Base-by-base conservation (phyloP, 2,888 invertebrate genomes). In the Phlogophora meticulosa region DNA sequence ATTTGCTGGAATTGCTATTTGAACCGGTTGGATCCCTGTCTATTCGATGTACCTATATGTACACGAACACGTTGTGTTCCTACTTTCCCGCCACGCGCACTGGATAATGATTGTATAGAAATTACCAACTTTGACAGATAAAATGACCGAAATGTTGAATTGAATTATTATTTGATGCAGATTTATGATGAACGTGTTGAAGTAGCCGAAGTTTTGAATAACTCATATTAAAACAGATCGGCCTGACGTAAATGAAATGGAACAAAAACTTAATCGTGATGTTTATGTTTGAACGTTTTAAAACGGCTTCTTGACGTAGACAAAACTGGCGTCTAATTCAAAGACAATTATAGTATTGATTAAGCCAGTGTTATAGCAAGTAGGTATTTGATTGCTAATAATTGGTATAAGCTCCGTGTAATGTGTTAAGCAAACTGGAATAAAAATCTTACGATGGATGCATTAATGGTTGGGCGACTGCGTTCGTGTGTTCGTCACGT, bases 1-100 rank as follows among this genome's bases (percentile, higher is more conserved):
- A 92, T 92, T 90, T 87, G 85, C 87, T 84, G 85, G 86, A 85
- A 87, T 89, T 85, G 90, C 88, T 87, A 88, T 90, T 86, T 86
- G 85, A 92, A 93, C 92, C 92, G 92, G 92, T 92, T 88, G 78
- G 68, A 73, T 82, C 75, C 82, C 75, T 74, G 84, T 87, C 85
- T 87, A 85, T 87, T 85, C 87, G 87, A 82, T 88, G 86, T 88
- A 88, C 80, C 84, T 72, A 48, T 68, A 61, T 67, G 58, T 88
- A 87, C 85, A 87, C 82, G 80, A 86, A 86, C 86, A 83, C 85
- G 82, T 81, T 79, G 80, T 85, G 83, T 88, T 89, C 87, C 88
- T 85, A 88, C 87, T 89, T 87, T 88, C 87, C 87, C 83, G 85
- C 85, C 85, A 84, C 83, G 82, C 76, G 78, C 72, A 78, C 52